Evolutionary conservation across 2,113 vertebrate genomes (phyloP).

Genomic region (Plotosus lineatus): DNA sequence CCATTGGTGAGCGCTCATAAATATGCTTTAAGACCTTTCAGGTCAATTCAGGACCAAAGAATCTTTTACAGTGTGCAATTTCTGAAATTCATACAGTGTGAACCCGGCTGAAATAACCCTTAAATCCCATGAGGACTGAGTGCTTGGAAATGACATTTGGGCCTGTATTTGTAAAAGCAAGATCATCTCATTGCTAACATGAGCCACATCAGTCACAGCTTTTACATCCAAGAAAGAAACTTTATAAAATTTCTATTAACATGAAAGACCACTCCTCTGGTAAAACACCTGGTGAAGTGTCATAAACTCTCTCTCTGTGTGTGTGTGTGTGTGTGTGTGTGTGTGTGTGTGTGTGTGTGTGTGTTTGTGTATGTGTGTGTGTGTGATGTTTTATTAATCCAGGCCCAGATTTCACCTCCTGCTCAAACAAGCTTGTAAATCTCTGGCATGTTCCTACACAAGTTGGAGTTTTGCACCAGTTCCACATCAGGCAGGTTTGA

Average conservation of each 20-base stretch:
- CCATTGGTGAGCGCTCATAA: neutral
- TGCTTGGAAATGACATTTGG: slow-evolving; percentile 15
- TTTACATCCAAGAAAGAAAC: neutral
- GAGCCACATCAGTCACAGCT: neutral
- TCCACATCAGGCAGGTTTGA: slow-evolving; percentile 1
- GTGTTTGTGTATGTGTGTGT: neutral
- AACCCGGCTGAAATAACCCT: neutral
- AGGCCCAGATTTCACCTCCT: neutral
- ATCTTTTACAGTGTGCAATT: neutral
- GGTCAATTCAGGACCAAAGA: neutral
- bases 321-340: no score
- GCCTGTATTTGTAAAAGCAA: neutral
- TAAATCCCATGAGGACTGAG: neutral
- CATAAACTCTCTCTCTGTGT: neutral
- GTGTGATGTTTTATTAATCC: neutral
- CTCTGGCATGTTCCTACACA: neutral
- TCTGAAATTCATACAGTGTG: neutral
- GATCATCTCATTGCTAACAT: neutral
- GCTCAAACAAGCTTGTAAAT: neutral
- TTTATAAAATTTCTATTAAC: neutral
- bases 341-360: no score
- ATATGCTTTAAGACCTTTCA: neutral
- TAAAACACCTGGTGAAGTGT: slow-evolving; percentile 4
- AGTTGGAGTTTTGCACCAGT: neutral
- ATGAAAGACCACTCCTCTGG: neutral